A percentile compares a stretch with the other conserved stretches of the same genome.
phyloP scores from a whole-genome alignment of 2,797 vertebrate species.

The Carcharodon carcharias region DNA sequence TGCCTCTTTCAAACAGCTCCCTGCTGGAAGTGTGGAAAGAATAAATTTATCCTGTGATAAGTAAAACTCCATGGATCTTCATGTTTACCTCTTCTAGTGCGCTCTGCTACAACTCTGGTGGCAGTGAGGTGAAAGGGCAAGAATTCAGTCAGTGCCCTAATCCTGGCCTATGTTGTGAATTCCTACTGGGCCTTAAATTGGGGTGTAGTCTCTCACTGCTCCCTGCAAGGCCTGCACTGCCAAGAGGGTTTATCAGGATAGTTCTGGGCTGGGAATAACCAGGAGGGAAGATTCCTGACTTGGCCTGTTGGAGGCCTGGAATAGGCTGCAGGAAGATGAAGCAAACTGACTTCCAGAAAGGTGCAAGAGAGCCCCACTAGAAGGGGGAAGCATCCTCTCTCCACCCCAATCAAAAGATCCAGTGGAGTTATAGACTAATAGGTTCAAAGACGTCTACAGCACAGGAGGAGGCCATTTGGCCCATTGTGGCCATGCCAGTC shows the following conservation, averaged over 20 bases:
- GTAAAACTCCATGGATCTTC: background rate
- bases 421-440: background rate
- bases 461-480: no score
- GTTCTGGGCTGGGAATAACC: background rate
- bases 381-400: background rate
- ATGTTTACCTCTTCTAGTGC: background rate
- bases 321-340: background rate
- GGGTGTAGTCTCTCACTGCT: no score
- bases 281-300: background rate
- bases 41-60: background rate
- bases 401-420: background rate
- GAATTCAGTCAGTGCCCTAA: no score
- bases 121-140: no score
- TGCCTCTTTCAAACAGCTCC: background rate
- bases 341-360: background rate
- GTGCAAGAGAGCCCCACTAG: background rate
- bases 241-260: background rate
- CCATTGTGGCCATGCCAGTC: no score
- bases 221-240: no score
- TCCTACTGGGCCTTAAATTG: no score
- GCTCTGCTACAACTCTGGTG: no score
- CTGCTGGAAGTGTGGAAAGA: background rate
- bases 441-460: no score
- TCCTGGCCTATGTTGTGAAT: no score
- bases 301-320: background rate